Evolutionary conservation across 2,888 invertebrate species (phyloP), one percentile per base, ranked within the genome.

Genomic region (Phania funesta): DNA sequence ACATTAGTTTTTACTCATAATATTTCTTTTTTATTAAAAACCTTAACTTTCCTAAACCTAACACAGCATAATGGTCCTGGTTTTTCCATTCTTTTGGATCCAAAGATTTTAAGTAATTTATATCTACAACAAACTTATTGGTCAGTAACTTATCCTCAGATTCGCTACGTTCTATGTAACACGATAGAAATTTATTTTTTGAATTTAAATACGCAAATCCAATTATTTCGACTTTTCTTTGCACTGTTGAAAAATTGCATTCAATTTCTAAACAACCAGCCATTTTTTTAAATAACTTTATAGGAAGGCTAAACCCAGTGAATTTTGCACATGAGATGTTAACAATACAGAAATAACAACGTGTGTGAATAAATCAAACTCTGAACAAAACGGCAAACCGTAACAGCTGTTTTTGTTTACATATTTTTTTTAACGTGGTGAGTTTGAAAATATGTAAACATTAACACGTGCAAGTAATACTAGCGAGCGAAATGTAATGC

Each of bases 31-130:
- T n/a, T 20, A 26, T 32, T 5, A 60, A 38, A 32, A 85, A 90
- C 91, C 91, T 89, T 71, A 89, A 84, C 83, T 95, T 94, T 86
- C 94, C 95, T 86, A 99, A 93, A 64, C 99, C 99, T 80, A 99
- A 92, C 16, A 99, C 98, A 41, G 95, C 96, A 91, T 99, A 99
- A 91, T 99, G 99, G 91, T 99, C 99, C 92, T 99, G 99, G 87
- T 96, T 94, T 92, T 98, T 99, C 98, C 98, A 99, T 87, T 98
- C 96, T 90, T 96, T 98, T 2, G 99, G 99, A 91, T 99, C 97
- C 84, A 99, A 92, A 80, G 96, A 96, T 84, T 96, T 93, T 83
- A 99, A 92, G 90, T 96, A 97, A 75, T 94, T 94, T 8, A 97
- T 93, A 91, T 97, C 96, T 86, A 95, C 95, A 83, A 95, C 93